Conservation (phyloP, 2,888 invertebrate species). For the Ophion ellenae region DNA sequence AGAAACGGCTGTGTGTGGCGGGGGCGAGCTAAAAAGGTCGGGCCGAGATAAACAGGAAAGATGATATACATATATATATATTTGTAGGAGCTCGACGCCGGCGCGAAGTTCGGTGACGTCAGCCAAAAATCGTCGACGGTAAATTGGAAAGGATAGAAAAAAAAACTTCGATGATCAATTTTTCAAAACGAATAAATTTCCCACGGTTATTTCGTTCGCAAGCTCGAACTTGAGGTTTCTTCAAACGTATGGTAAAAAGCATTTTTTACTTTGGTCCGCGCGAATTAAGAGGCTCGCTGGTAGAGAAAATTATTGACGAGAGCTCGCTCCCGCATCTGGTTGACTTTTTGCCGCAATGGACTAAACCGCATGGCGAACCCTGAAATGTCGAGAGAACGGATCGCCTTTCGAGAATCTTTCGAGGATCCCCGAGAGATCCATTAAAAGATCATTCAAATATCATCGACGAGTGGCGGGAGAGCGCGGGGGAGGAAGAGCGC, state of each 20-base stretch:
- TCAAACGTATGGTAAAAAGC: not conserved
- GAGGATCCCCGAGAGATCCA: conserved; percentile 61
- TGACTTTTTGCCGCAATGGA: conserved; percentile 57
- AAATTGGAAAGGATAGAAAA: not conserved
- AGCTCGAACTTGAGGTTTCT: not conserved
- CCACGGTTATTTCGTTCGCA: not conserved
- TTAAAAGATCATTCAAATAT: conserved; percentile 68
- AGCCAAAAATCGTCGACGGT: not conserved
- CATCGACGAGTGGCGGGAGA: conserved; percentile 49
- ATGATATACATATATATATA: not conserved
- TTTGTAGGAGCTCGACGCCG: conserved; percentile 5
- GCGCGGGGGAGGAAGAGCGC: not conserved
- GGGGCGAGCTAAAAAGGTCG: conserved; percentile 57
- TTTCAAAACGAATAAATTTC: not conserved
- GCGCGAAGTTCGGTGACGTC: not conserved
- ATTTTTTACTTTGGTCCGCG: not conserved
- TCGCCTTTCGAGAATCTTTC: conserved; percentile 64
- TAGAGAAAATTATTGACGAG: not conserved
- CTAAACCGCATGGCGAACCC: conserved; percentile 53
- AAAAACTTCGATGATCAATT: not conserved
- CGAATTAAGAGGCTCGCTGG: not conserved
- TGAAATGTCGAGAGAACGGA: conserved; percentile 68
- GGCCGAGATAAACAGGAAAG: conserved; percentile 49
- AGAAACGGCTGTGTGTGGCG: conserved; percentile 17
- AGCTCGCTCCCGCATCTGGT: conserved; percentile 13